Evolutionary conservation across 2,113 vertebrate species (phyloP).

Genomic region (Uropsilus gracilis): DNA sequence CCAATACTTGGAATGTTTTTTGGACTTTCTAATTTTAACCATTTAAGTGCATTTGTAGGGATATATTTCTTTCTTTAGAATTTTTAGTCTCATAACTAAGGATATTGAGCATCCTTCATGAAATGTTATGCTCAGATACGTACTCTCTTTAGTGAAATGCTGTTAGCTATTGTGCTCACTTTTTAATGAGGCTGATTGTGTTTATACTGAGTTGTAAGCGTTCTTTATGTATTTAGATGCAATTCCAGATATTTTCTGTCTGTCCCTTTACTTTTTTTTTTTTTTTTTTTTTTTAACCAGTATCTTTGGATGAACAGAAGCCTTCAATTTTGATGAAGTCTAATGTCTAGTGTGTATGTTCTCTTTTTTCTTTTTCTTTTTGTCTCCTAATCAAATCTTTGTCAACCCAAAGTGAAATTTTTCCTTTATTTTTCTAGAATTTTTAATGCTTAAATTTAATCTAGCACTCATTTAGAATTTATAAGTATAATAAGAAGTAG

Average conservation of each 20-base stretch:
- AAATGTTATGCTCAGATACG: background rate
- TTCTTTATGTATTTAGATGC: background rate
- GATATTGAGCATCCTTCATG: background rate
- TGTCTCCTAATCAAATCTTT: constrained; percentile 6
- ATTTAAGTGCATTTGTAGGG: background rate
- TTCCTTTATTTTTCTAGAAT: background rate
- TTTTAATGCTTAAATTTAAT: background rate
- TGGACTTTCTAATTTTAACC: background rate
- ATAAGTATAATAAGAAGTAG: background rate
- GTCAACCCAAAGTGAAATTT: background rate
- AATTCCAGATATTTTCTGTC: background rate
- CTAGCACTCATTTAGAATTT: background rate
- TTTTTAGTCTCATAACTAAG: background rate
- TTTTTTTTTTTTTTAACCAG: background rate
- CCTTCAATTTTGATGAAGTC: too few species aligned
- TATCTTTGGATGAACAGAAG: background rate
- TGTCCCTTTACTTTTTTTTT: background rate
- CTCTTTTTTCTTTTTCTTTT: background rate
- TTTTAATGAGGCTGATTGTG: background rate
- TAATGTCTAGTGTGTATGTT: too few species aligned
- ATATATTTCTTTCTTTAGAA: background rate
- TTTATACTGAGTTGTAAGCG: background rate
- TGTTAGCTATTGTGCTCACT: background rate
- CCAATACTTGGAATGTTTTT: background rate
- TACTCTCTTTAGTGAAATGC: constrained; percentile 1